Conservation (phyloP, 1,140 invertebrate genomes). For the Antheraea mylitta region DNA sequence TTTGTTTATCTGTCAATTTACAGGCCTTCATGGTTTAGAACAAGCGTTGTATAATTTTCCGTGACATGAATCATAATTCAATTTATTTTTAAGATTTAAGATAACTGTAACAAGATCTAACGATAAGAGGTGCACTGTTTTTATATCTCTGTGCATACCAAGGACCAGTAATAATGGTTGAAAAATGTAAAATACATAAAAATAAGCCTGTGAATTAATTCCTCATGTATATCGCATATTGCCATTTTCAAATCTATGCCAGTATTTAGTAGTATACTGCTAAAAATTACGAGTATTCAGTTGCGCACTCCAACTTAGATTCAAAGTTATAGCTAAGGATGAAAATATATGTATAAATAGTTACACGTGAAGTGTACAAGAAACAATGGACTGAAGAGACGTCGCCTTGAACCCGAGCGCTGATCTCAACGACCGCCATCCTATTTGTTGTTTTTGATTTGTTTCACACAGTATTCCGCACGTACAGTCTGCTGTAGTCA, state of each 20-base stretch:
- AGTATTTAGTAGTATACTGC: too few relatives aligned
- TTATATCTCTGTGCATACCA: too few relatives aligned
- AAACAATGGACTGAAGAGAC: slow-evolving; percentile 5
- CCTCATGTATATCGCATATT: too few relatives aligned
- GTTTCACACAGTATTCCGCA: slow-evolving; percentile 15
- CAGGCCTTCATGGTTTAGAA: too few relatives aligned
- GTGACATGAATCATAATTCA: neutral
- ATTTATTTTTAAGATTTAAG: neutral
- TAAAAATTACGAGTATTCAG: too few relatives aligned
- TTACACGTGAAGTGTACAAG: neutral
- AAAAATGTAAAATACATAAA: too few relatives aligned
- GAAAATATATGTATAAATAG: neutral
- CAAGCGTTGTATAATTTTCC: neutral
- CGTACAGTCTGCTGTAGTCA: neutral
- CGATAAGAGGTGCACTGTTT: too few relatives aligned
- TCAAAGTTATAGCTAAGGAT: neutral
- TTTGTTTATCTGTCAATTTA: neutral
- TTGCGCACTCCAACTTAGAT: neutral
- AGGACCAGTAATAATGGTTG: too few relatives aligned
- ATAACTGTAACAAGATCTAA: too few relatives aligned
- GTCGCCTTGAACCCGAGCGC: slow-evolving; percentile 20
- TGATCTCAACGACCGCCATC: neutral
- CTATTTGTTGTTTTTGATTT: slow-evolving; percentile 20
- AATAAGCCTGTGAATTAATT: too few relatives aligned
- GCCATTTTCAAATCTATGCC: too few relatives aligned